These are phyloP conservation scores for Formica aserva DNA, from an alignment of 2,888 invertebrate genomes.

Conservation along the genomic window DNA sequence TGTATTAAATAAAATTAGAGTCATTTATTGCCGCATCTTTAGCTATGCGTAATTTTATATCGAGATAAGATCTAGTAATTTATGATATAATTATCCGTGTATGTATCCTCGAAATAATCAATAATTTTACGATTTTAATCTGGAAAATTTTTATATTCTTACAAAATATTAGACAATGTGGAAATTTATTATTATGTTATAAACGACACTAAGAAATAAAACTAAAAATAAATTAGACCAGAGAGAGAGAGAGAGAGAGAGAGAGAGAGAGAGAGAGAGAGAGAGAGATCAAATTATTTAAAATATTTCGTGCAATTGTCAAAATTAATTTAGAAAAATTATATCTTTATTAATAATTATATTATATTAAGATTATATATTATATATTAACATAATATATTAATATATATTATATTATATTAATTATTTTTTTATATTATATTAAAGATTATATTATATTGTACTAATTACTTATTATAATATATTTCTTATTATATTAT, in stretches of 20 bases:
- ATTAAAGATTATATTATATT: no score
- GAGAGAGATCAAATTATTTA: background rate
- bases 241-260: background rate
- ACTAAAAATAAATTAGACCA: background rate
- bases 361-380: no score
- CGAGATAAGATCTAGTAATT: background rate
- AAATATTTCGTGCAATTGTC: background rate
- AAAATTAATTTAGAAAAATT: background rate
- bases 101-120: background rate
- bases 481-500: no score
- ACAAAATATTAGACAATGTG: background rate
- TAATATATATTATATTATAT: no score
- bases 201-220: background rate
- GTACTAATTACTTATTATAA: no score
- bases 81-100: background rate
- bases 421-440: no score
- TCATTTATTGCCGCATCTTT: background rate
- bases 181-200: background rate
- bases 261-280: no score
- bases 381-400: no score
- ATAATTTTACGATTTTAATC: background rate
- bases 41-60: background rate
- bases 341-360: no score
- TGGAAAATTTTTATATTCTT: background rate
- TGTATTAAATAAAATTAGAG: constrained; percentile 11